Percentiles rank a stretch among this genome's conserved stretches.
phyloP scores from a whole-genome alignment of 1,140 invertebrate species.

The Ceratoteleas bidentatus region DNA sequence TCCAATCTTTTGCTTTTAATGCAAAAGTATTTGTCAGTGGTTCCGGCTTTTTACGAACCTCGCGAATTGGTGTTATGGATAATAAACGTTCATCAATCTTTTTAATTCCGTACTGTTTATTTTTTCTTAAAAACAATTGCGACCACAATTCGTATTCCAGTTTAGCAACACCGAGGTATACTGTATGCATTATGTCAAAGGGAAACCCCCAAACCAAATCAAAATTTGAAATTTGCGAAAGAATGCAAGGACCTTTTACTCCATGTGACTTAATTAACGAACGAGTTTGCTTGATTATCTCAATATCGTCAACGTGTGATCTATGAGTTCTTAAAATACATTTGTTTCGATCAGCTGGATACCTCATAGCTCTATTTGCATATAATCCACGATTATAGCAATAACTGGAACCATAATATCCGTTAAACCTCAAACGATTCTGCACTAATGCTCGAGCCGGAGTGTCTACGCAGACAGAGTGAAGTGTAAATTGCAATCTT shows the following conservation, averaged over 20 bases:
- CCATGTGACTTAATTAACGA: background rate
- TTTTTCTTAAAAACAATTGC: background rate
- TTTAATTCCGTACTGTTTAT: background rate
- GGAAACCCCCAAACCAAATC: background rate
- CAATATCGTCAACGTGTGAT: background rate
- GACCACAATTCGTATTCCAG: background rate
- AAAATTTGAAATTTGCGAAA: background rate
- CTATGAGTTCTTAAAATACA: background rate
- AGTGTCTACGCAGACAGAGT: conserved; percentile 25
- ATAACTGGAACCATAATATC: conserved; percentile 29
- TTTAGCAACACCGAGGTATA: background rate
- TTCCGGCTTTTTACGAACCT: no score
- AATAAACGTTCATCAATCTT: background rate
- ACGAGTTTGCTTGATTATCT: background rate
- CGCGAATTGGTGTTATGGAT: background rate
- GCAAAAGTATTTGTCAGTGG: no score
- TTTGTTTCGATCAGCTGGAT: background rate
- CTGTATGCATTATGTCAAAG: conserved; percentile 1
- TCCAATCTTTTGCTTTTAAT: no score
- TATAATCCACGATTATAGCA: conserved; percentile 21
- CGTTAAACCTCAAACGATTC: conserved; percentile 49
- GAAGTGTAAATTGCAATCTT: conserved; percentile 2
- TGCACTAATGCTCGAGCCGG: conserved; percentile 31
- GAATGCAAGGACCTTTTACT: background rate
- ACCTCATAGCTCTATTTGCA: background rate